Percentiles rank a stretch among this genome's conserved stretches.
phyloP scores from a whole-genome alignment of 2,888 invertebrate genomes.

The Eristalinus aeneus region DNA sequence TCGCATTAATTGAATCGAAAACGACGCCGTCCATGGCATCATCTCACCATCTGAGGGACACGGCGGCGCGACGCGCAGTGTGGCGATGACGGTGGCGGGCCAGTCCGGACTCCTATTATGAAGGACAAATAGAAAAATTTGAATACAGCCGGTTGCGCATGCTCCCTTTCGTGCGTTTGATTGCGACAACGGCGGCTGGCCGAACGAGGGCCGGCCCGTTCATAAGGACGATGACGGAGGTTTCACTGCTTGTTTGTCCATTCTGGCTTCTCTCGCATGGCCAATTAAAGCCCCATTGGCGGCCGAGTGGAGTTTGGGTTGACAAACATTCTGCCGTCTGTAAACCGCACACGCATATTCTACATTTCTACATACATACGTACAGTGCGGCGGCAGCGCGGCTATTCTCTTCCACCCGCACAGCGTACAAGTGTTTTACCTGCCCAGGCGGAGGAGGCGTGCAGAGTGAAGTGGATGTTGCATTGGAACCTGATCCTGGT shows the following conservation, averaged over 20 bases:
- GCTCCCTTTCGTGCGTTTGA: conserved; percentile 26
- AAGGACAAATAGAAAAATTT: conserved; percentile 37
- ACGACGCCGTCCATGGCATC: conserved; percentile 14
- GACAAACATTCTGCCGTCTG: conserved; percentile 38
- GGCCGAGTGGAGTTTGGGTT: conserved; percentile 41
- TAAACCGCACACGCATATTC: conserved; percentile 48
- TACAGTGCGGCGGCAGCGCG: no score
- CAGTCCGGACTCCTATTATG: conserved; percentile 8
- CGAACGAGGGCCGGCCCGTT: conserved; percentile 4
- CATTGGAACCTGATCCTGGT: conserved; percentile 60
- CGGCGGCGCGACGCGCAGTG: background rate
- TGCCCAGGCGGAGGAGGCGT: conserved; percentile 13
- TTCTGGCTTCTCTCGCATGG: conserved; percentile 44
- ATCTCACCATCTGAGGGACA: conserved; percentile 1
- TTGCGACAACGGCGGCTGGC: conserved; percentile 16
- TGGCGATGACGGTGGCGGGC: background rate
- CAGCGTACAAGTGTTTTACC: conserved; percentile 46
- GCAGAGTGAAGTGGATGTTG: conserved; percentile 16
- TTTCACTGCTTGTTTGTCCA: conserved; percentile 54
- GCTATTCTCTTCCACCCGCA: background rate
- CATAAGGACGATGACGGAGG: conserved; percentile 49
- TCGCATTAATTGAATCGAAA: conserved; percentile 70
- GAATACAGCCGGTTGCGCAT: conserved; percentile 36
- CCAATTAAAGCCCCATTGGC: conserved; percentile 49
- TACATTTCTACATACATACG: conserved; percentile 4